Percentiles rank a stretch among this genome's conserved stretches.
Conservation (phyloP, 2,797 vertebrate genomes). For the Denticeps clupeoides region DNA sequence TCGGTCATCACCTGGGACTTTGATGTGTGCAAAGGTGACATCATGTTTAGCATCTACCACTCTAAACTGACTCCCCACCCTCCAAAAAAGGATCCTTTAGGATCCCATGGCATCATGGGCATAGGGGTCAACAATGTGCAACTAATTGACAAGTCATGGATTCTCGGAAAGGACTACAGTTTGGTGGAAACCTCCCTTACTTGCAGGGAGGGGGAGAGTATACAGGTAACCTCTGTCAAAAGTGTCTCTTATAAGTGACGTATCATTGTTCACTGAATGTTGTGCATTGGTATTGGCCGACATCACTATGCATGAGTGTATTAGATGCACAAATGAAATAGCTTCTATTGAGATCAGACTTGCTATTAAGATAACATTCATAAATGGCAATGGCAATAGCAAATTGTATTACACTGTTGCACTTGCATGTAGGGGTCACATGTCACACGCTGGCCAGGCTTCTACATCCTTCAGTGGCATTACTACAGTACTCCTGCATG, state of each 20-base stretch:
- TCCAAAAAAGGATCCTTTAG: slow-evolving; percentile 67
- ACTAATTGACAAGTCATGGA: slow-evolving; percentile 79
- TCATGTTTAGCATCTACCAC: slow-evolving; percentile 87
- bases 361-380: too few species aligned
- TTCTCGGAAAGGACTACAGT: slow-evolving; percentile 85
- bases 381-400: background rate
- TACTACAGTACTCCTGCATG: slow-evolving; percentile 12
- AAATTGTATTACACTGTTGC: background rate
- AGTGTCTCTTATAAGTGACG: too few species aligned
- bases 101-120: slow-evolving; percentile 65
- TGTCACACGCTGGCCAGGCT: slow-evolving; percentile 87
- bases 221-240: too few species aligned
- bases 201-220: slow-evolving; percentile 86
- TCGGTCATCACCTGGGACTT: slow-evolving; percentile 97
- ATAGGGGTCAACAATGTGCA: slow-evolving; percentile 68
- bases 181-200: slow-evolving; percentile 79
- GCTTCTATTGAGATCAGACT: too few species aligned
- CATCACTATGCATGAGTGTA: too few species aligned
- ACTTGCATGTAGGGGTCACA: slow-evolving; percentile 73
- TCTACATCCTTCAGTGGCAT: slow-evolving; percentile 78
- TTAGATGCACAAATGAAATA: too few species aligned
- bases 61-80: slow-evolving; percentile 75
- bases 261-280: too few species aligned
- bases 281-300: background rate
- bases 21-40: slow-evolving; percentile 85